Evolutionary conservation across 2,888 invertebrate species (phyloP).

Genomic region (Ceriagrion tenellum): DNA sequence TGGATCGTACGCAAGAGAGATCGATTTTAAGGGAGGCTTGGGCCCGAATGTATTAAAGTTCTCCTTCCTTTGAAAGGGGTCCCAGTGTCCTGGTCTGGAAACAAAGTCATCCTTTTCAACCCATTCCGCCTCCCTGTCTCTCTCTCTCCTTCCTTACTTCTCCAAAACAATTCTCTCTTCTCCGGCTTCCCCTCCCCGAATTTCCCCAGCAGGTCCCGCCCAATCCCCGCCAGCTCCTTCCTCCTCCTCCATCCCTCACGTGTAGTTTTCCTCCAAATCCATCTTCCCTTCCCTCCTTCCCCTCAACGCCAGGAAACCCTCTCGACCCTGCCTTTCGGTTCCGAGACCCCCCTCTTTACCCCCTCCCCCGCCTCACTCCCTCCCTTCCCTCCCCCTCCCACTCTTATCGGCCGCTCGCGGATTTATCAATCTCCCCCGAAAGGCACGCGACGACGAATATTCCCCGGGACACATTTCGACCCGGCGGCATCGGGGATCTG

Average conservation of each 20-base stretch:
- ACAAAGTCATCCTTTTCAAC: too few species aligned
- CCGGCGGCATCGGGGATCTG: background rate
- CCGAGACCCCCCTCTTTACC: background rate
- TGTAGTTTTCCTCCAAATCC: background rate
- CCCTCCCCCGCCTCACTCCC: background rate
- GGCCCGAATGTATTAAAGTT: background rate
- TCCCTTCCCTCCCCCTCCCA: background rate
- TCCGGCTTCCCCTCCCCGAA: background rate
- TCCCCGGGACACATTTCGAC: slow-evolving; percentile 29
- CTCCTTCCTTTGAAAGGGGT: too few species aligned
- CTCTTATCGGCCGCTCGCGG: slow-evolving; percentile 29
- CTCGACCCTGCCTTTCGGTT: background rate
- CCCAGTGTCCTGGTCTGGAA: too few species aligned
- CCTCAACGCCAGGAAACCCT: background rate
- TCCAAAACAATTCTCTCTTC: background rate
- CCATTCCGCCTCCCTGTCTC: background rate
- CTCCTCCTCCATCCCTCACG: background rate
- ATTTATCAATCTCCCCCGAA: slow-evolving; percentile 19
- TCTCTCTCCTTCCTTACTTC: background rate
- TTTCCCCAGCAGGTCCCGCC: background rate
- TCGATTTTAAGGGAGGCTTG: too few species aligned
- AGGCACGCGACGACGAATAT: slow-evolving; percentile 21
- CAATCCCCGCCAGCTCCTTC: background rate
- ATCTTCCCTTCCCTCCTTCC: background rate
- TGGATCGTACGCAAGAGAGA: too few species aligned